Evolutionary conservation across 1,140 invertebrate genomes (phyloP), one percentile per base, ranked within the genome.

Genomic region (Pseudomyrmex flavicornis): DNA sequence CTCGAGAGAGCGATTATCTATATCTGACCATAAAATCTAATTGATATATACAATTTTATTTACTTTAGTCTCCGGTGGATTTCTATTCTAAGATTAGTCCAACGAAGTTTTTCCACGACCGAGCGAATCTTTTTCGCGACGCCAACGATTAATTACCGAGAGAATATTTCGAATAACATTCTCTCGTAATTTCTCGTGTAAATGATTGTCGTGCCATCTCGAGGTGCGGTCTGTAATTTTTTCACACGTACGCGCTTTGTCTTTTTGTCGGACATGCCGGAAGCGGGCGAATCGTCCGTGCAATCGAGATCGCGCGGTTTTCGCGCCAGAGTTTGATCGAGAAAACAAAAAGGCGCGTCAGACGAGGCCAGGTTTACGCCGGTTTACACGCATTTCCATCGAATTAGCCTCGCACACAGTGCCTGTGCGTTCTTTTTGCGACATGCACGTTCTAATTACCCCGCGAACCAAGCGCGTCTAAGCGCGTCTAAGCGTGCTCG

Each of bases 401-500:
- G 76, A 80, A 80, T 80, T 80, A 80, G 76, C 76, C 76, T 80
- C 66, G 76, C 76, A 59, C 76, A 72, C 66, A 82, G 69, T n/a
- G n/a, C 79, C 69, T 46, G 70, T 82, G 69, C 70, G 63, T 56
- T 82, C 70, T 84, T 76, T 84, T 85, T 61, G 62, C 82, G 65
- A 83, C 84, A 76, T 84, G 61, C 85, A 52, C 56, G 85, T 85
- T 86, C 85, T 86, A 86, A 86, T 86, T 86, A 85, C 85, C 76
- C 61, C 63, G 85, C 85, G 85, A 86, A 85, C 62, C 85, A 82
- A 85, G 63, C 83, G 85, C 35, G 35, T 35, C 35, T 35, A 35
- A 35, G 35, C 35, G 35, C 35, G 35, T 35, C 35, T 80, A 70
- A 77, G 73, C 74, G 12, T 63, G 85, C 65, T 86, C 85, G 85